Percentiles rank a stretch among this genome's conserved stretches.
Evolutionary conservation across 2,113 vertebrate species (phyloP).

Genomic region (Diphyllodes magnificus): DNA sequence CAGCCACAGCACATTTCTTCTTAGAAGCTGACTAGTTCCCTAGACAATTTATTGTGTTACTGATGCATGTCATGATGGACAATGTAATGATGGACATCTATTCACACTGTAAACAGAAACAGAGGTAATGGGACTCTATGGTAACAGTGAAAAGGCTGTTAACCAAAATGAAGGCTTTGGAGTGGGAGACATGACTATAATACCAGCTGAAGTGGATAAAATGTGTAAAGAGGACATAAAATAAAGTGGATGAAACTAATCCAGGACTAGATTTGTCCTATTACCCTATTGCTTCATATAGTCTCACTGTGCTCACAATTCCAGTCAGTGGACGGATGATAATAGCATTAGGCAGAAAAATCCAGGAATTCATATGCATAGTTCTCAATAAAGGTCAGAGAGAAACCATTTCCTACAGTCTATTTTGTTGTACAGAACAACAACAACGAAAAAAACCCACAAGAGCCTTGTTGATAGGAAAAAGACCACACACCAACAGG

Average conservation of each 20-base stretch:
- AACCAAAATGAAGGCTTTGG: constrained; percentile 11
- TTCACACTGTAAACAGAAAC: constrained; percentile 1
- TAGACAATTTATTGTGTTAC: neutral
- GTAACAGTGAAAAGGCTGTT: constrained; percentile 4
- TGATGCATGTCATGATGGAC: neutral
- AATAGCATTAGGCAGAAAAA: neutral
- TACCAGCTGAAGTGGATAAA: neutral
- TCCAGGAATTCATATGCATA: neutral
- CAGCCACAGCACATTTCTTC: neutral
- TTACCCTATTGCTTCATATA: neutral
- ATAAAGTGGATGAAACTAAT: neutral
- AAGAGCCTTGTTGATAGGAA: neutral
- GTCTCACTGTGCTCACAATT: neutral
- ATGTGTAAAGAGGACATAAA: neutral
- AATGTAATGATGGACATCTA: neutral
- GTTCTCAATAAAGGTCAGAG: neutral
- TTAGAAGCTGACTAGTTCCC: neutral
- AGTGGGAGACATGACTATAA: neutral
- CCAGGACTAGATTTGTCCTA: neutral
- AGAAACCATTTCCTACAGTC: neutral
- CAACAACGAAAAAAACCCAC: neutral
- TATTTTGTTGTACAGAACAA: neutral
- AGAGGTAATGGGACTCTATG: neutral
- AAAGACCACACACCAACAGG: neutral
- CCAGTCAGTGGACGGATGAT: neutral